Percentiles rank a stretch among this genome's conserved stretches.
Conservation (phyloP, 23 tunicate genomes). For the Ascidia mentula region DNA sequence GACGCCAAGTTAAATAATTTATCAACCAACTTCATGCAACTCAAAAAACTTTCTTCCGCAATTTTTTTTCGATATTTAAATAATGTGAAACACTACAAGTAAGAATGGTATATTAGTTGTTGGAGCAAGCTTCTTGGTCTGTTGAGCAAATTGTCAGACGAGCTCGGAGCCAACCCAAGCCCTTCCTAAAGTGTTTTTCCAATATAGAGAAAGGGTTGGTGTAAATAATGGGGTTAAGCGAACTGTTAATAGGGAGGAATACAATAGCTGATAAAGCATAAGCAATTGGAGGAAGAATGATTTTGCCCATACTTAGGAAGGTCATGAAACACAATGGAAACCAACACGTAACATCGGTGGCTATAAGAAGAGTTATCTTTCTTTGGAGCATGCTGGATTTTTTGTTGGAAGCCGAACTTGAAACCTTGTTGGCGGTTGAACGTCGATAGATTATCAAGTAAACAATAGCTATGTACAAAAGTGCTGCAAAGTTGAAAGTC, state of each 20-base stretch:
- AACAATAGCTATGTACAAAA: neutral
- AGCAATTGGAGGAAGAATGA: neutral
- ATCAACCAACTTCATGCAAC: too few species aligned
- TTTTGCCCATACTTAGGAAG: constrained; percentile 6
- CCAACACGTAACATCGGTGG: neutral
- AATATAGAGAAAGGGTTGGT: neutral
- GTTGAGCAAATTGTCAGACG: too few species aligned
- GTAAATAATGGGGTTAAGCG: constrained; percentile 14
- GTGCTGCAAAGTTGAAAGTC: neutral
- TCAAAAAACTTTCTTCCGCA: too few species aligned
- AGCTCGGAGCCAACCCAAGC: too few species aligned
- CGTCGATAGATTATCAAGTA: neutral
- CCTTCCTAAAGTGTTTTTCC: too few species aligned
- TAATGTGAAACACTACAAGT: too few species aligned
- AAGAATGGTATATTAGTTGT: too few species aligned
- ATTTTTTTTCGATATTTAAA: too few species aligned
- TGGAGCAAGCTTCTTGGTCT: too few species aligned
- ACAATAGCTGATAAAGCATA: constrained; percentile 19
- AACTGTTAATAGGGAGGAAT: constrained; percentile 9
- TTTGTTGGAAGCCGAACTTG: neutral
- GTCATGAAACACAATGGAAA: neutral
- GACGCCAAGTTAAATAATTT: too few species aligned
- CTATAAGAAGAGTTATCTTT: neutral
- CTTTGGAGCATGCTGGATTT: neutral
- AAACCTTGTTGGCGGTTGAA: neutral